A percentile compares a stretch with the other conserved stretches of the same genome.
Conservation (phyloP, 2,797 vertebrate genomes). For the Pipistrellus pipistrellus region DNA sequence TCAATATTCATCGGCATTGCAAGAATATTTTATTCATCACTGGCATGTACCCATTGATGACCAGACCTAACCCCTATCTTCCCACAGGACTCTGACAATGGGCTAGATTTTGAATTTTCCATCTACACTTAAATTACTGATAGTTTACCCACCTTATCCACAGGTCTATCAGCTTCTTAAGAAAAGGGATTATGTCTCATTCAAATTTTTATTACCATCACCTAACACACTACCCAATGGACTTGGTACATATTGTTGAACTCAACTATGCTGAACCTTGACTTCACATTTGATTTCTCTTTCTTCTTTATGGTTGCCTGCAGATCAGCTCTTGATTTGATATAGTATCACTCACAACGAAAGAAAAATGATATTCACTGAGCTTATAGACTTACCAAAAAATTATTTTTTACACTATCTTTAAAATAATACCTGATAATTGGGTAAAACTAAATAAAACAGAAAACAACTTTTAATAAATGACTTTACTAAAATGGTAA, state of each 20-base stretch:
- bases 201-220: background rate
- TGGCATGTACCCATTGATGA: background rate
- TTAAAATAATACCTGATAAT: background rate
- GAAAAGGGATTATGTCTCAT: background rate
- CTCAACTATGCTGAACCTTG: background rate
- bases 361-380: background rate
- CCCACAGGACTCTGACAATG: background rate
- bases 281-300: background rate
- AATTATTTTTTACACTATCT: background rate
- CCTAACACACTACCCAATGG: background rate
- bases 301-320: background rate
- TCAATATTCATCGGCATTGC: background rate
- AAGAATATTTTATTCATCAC: background rate
- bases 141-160: background rate
- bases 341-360: background rate
- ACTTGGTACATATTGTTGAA: background rate
- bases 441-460: slow-evolving; percentile 40
- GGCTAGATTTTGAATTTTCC: background rate
- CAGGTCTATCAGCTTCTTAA: background rate
- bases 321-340: background rate
- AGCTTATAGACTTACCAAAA: background rate
- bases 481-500: slow-evolving; percentile 11
- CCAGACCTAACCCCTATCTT: background rate
- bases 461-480: slow-evolving; percentile 20
- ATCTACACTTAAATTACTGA: background rate